Percentiles rank a stretch among this genome's conserved stretches.
Evolutionary conservation across 1,140 invertebrate genomes (phyloP).

Genomic region (Leptopilina clavipes): DNA sequence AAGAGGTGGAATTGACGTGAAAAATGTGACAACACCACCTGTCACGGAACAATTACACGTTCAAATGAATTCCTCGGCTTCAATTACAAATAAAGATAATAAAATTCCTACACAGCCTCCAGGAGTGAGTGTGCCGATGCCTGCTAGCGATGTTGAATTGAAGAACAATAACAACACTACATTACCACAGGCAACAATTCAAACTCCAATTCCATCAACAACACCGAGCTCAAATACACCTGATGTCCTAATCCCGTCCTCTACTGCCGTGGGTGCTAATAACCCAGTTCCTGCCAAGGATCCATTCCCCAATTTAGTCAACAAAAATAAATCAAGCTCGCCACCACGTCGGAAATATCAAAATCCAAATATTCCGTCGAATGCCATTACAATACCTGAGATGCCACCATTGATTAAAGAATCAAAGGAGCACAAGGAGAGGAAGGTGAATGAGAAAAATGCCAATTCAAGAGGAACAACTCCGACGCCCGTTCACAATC

Average conservation of each 20-base stretch:
- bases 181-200: not conserved
- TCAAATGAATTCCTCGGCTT: conserved; percentile 8
- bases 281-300: conserved; percentile 57
- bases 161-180: not conserved
- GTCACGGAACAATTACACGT: conserved; percentile 49
- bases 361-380: conserved; percentile 28
- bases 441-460: conserved; percentile 60
- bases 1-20: conserved; percentile 51
- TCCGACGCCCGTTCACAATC: conserved; percentile 52
- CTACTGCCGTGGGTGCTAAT: conserved; percentile 48
- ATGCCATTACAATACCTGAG: conserved; percentile 30
- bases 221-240: conserved; percentile 49
- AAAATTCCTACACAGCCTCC: conserved; percentile 54
- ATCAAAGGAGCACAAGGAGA: conserved; percentile 61
- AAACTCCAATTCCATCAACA: conserved; percentile 19
- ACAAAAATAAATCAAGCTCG: conserved; percentile 59
- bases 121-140: not conserved
- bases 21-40: conserved; percentile 37
- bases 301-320: conserved; percentile 54
- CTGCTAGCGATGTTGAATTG: not conserved
- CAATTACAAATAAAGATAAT: conserved; percentile 55
- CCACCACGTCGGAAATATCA: conserved; percentile 66
- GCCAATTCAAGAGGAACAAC: conserved; percentile 52
- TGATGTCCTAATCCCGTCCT: conserved; percentile 52
- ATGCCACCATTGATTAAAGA: conserved; percentile 36